Base-by-base conservation (phyloP, 2,113 vertebrate genomes). In the Fukomys damarensis region DNA sequence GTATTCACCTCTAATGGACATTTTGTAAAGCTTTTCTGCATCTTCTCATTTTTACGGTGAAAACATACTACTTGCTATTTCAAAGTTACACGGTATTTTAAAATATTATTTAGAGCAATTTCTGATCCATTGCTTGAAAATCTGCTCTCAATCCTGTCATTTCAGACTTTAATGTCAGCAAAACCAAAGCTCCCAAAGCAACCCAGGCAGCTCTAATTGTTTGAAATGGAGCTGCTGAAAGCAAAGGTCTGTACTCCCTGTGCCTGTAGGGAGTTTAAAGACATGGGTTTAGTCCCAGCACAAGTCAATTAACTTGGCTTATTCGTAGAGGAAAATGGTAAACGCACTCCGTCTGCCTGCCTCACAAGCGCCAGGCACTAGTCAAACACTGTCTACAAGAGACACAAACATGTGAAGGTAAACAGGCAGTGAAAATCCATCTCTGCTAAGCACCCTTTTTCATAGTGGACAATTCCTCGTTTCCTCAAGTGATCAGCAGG, bases 281-380 rank as follows among this genome's bases (percentile, higher is more conserved):
- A 74, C 79, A 87, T 74, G 49, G 43, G 70, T 95, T 96, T 82
- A 56, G 68, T 85, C 38, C 20, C 70, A 61, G 91, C 17, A 35
- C 26, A 96, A 89, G 82, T 94, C 93, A 93, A 90, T 97, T 89
- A 95, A 96, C 56, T 79, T 94, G 93, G 92, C 72, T 97, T 91
- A 91, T 93, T 94, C 66, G 70, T 13, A 91, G 38, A 89, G 63
- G 61, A 86, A 95, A 94, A 96, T 20, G 24, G 43, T 87, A 94
- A 97, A 88, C 9, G 54, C 41, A 77, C 86, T 91, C 52, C 14
- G 38, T 35, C 58, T 7, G 2, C 72, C 52, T 79, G 86, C 56
- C 76, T 94, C 92, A 68, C 35, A 66, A 43, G 16, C 4, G 10
- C 35, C 93, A 80, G 86, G 59, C n/a, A 28, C 58, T 77, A 43